A percentile compares a stretch with the other conserved stretches of the same genome.
Evolutionary conservation across 2,888 invertebrate species (phyloP).

Genomic region (Phorcus lineatus): DNA sequence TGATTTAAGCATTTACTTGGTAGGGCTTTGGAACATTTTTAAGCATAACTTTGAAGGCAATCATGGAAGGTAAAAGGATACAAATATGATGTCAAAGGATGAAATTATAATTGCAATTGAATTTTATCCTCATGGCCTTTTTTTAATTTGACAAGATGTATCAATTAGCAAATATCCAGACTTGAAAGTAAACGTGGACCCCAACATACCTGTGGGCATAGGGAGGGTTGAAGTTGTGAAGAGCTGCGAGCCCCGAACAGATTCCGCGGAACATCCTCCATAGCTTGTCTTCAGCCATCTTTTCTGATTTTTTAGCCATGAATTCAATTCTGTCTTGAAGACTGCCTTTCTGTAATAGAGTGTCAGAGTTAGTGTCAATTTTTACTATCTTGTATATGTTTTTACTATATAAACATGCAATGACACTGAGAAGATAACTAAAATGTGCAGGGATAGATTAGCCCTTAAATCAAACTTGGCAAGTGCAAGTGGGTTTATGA

Average conservation of each 20-base stretch:
- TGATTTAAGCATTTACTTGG: too few species aligned
- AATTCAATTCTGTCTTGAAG: slow-evolving; percentile 83
- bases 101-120: too few species aligned
- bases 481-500: too few species aligned
- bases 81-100: too few species aligned
- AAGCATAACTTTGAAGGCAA: too few species aligned
- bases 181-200: background rate
- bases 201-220: slow-evolving; percentile 81
- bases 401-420: too few species aligned
- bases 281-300: slow-evolving; percentile 82
- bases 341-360: slow-evolving; percentile 81
- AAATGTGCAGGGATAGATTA: too few species aligned
- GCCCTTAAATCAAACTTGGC: too few species aligned
- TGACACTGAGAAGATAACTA: too few species aligned
- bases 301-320: slow-evolving; percentile 76
- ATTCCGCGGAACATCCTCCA: slow-evolving; percentile 84
- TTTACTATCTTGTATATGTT: too few species aligned
- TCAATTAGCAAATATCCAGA: background rate
- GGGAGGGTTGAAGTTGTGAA: slow-evolving; percentile 85
- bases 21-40: too few species aligned
- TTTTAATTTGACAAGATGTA: background rate
- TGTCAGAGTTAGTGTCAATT: background rate
- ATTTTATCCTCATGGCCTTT: background rate
- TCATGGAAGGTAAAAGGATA: too few species aligned
- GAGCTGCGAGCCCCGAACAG: slow-evolving; percentile 84